Percentiles rank a stretch among this genome's conserved stretches.
Evolutionary conservation across 2,888 invertebrate species (phyloP).

Genomic region (Chymomyza fuscimana): DNA sequence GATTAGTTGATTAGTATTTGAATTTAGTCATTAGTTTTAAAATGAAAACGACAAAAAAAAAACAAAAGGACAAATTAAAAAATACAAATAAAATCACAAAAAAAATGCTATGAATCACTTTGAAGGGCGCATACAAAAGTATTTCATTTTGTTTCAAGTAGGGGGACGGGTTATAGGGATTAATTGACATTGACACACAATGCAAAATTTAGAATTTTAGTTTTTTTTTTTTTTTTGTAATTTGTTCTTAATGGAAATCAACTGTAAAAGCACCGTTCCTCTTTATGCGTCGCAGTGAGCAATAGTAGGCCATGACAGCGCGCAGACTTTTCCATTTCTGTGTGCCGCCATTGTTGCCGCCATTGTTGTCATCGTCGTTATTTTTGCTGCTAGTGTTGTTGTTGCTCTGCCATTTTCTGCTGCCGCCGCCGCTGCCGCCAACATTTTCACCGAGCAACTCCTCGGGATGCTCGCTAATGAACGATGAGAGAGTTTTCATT

Average conservation of each 20-base stretch:
- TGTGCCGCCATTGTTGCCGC: constrained; percentile 50
- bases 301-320: constrained; percentile 94
- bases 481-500: constrained; percentile 64
- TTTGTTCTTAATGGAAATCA: constrained; percentile 35
- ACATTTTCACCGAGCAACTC: constrained; percentile 32
- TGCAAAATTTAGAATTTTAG: constrained; percentile 5
- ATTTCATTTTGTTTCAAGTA: background rate
- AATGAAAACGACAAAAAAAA: background rate
- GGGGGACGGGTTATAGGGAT: background rate
- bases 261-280: constrained; percentile 83
- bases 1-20: constrained; percentile 23
- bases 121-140: background rate
- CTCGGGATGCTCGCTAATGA: constrained; percentile 65
- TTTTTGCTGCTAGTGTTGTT: constrained; percentile 26
- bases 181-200: constrained; percentile 1
- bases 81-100: background rate
- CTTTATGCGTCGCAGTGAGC: constrained; percentile 93
- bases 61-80: background rate
- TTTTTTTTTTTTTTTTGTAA: constrained; percentile 14
- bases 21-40: background rate
- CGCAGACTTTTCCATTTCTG: constrained; percentile 93
- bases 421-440: background rate
- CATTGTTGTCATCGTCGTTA: constrained; percentile 37
- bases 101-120: background rate
- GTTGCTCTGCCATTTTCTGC: constrained; percentile 4